A percentile compares a stretch with the other conserved stretches of the same genome.
These are phyloP conservation scores for Sinocyclocheilus rhinocerous DNA, from an alignment of 2,113 vertebrate genomes.

Conservation along the genomic window DNA sequence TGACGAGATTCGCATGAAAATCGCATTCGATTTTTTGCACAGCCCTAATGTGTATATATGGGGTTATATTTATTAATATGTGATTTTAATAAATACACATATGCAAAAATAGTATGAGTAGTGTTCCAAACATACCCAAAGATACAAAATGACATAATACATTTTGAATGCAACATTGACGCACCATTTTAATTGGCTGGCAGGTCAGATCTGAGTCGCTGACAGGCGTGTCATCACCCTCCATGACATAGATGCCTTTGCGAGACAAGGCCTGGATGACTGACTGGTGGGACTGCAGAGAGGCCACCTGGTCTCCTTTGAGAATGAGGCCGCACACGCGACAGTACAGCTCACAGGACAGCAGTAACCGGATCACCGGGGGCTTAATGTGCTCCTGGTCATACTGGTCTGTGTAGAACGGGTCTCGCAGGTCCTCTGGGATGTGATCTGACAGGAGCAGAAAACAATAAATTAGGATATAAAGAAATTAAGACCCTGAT, in stretches of 20 bases:
- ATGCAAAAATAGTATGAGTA: background rate
- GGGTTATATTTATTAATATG: too few relatives aligned
- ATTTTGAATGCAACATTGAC: background rate
- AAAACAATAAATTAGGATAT: background rate
- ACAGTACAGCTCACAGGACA: slow-evolving; percentile 95
- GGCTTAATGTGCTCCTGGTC: slow-evolving; percentile 99
- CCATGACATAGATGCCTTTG: slow-evolving; percentile 97
- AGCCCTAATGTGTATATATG: too few relatives aligned
- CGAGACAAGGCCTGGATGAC: slow-evolving; percentile 92
- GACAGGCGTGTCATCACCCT: slow-evolving; percentile 90
- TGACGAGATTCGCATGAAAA: too few relatives aligned
- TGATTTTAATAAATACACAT: too few relatives aligned
- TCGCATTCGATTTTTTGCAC: too few relatives aligned
- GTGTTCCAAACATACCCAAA: background rate
- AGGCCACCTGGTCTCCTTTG: slow-evolving; percentile 89
- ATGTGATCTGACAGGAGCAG: slow-evolving; percentile 83
- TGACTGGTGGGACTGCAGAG: slow-evolving; percentile 90
- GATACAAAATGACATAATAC: background rate
- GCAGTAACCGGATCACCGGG: slow-evolving; percentile 87
- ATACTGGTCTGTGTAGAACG: slow-evolving; percentile 96
- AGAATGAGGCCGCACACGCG: slow-evolving; percentile 93
- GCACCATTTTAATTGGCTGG: slow-evolving; percentile 95
- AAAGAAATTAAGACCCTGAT: background rate
- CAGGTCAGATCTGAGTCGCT: slow-evolving; percentile 85
- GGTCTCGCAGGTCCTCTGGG: slow-evolving; percentile 93